phyloP scores from a whole-genome alignment of 2,797 vertebrate genomes.

The Brotogeris chrysoptera region DNA sequence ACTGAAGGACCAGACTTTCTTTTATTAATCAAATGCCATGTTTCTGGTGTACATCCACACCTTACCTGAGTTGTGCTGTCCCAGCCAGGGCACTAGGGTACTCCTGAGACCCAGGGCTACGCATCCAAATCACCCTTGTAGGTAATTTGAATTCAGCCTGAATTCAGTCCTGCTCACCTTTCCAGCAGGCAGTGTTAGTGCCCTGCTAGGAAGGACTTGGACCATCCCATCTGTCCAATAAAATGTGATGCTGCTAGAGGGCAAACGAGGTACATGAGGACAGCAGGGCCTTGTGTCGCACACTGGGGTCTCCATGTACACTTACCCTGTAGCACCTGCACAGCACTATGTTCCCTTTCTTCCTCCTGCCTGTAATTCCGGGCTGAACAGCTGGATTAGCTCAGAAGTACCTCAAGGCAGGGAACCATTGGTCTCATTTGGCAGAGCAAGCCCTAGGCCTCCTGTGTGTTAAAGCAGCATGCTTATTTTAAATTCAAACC shows the following conservation, averaged over 20 bases:
- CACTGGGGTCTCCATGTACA: background rate
- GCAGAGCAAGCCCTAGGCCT: background rate
- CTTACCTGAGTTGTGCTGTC: background rate
- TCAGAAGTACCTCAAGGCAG: background rate
- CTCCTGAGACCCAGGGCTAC: background rate
- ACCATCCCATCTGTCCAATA: background rate
- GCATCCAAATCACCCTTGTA: background rate
- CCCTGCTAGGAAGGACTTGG: background rate
- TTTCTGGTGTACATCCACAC: background rate
- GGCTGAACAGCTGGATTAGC: background rate
- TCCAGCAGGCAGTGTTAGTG: background rate
- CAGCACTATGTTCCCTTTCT: background rate
- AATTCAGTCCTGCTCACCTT: background rate
- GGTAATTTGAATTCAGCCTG: background rate
- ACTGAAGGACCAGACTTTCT: background rate
- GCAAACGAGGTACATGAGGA: background rate
- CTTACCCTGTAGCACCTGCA: background rate
- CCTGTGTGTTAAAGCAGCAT: background rate
- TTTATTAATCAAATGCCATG: background rate
- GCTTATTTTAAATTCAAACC: slow-evolving; percentile 36
- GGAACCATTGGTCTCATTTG: background rate
- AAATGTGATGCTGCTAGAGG: background rate
- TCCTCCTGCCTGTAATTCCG: background rate
- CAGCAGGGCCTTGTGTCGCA: background rate
- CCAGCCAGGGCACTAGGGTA: background rate